Percentiles rank a stretch among this genome's conserved stretches.
Evolutionary conservation across 2,888 invertebrate genomes (phyloP).

Genomic region (Platycheirus rosarum): DNA sequence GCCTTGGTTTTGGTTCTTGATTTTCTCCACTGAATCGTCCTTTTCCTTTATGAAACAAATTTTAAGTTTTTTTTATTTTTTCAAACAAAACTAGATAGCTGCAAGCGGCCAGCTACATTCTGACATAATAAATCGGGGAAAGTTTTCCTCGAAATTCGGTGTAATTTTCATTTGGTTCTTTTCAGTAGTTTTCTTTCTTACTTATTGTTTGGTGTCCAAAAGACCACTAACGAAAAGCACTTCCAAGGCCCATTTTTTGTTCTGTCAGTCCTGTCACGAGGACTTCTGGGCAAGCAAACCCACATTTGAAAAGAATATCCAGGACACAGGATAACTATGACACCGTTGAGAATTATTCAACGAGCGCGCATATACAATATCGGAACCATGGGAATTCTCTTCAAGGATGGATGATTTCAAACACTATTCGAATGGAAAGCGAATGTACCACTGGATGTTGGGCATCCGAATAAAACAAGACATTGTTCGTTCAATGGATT

Average conservation of each 20-base stretch:
- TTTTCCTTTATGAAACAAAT: slow-evolving; percentile 42
- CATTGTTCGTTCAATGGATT: slow-evolving; percentile 38
- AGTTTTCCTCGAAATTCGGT: slow-evolving; percentile 64
- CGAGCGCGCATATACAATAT: slow-evolving; percentile 36
- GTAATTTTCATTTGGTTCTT: slow-evolving; percentile 60
- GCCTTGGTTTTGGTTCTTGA: slow-evolving; percentile 43
- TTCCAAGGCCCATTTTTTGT: slow-evolving; percentile 52
- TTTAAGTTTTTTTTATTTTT: slow-evolving; percentile 4
- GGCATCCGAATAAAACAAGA: slow-evolving; percentile 20
- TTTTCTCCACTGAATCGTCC: slow-evolving; percentile 11
- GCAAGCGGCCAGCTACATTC: slow-evolving; percentile 31
- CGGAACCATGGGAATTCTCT: slow-evolving; percentile 56
- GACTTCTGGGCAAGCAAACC: slow-evolving; percentile 37
- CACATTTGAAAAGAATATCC: slow-evolving; percentile 29
- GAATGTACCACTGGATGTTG: slow-evolving; percentile 48
- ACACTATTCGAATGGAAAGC: slow-evolving; percentile 46
- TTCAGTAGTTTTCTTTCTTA: slow-evolving; percentile 4
- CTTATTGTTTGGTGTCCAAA: slow-evolving; percentile 31
- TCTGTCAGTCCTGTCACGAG: slow-evolving; percentile 22
- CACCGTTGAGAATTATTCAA: slow-evolving; percentile 63
- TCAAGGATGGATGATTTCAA: slow-evolving; percentile 61
- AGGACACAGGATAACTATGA: slow-evolving; percentile 61
- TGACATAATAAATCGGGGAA: slow-evolving; percentile 66
- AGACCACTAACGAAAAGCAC: slow-evolving; percentile 66
- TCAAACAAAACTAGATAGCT: slow-evolving; percentile 6